Percentiles rank a stretch among this genome's conserved stretches.
Conservation (phyloP, 2,797 vertebrate species). For the Threskiornis aethiopicus region DNA sequence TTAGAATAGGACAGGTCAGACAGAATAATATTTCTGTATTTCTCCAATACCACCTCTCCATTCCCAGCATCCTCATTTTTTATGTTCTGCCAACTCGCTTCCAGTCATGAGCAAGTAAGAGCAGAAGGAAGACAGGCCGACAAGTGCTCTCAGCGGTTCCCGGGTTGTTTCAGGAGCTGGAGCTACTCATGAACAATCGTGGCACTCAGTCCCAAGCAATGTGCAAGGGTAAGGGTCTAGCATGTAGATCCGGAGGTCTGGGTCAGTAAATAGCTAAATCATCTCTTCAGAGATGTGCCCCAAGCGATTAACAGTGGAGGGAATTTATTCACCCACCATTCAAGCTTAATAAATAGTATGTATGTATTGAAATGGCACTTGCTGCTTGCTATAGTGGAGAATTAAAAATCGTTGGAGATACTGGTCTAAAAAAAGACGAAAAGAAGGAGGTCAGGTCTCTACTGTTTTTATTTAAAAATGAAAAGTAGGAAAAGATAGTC, state of each 20-base stretch:
- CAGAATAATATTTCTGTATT: not conserved
- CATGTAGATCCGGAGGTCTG: too few relatives aligned
- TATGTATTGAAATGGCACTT: not conserved
- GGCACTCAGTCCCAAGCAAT: not conserved
- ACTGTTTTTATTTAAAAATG: not conserved
- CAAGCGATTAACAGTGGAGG: not conserved
- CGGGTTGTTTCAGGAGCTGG: not conserved
- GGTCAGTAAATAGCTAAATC: not conserved
- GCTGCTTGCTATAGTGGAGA: not conserved
- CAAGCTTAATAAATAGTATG: not conserved
- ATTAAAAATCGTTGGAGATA: not conserved
- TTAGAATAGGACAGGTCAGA: not conserved
- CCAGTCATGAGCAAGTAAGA: not conserved
- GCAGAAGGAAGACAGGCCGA: not conserved
- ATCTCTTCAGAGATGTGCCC: not conserved
- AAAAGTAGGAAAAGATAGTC: not conserved
- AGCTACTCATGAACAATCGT: not conserved
- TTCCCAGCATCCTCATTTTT: not conserved
- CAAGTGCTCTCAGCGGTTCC: not conserved
- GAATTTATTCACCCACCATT: not conserved
- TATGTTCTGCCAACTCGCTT: not conserved
- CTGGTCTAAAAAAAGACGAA: not conserved
- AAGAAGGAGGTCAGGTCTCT: not conserved
- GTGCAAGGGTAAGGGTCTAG: not conserved
- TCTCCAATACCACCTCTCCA: not conserved